Evolutionary conservation across 53 echinoderm and acorn worm species (phyloP), one percentile per base, ranked within the genome.

Genomic region (Echinarachnius parma): DNA sequence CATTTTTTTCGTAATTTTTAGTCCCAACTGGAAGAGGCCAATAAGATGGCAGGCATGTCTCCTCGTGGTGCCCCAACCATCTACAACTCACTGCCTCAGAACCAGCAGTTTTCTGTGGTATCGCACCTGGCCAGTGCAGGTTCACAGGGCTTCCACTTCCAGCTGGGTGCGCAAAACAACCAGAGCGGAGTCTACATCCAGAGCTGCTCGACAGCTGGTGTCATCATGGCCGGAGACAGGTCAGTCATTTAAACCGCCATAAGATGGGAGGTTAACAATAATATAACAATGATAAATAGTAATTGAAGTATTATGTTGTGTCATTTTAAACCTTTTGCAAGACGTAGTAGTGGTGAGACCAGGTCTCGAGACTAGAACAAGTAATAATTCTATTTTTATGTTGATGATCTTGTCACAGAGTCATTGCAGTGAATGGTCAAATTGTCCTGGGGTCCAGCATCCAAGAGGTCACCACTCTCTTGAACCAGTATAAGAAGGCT

Each of bases 191-290:
- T 87, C 26, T 78, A 79, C 45, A 42, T 95, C 1, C 75, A 86
- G 31, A 77, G 81, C 58, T 90, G 95, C 53, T 32, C 21, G 15
- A 26, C 77, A 13, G 84, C 80, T 2, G 61, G 65, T 0, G 54
- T 61, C 28, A 60, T 95, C 76, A 53, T 48, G 47, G 64, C 57
- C 0, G 95, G 95, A 31, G 95, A 95, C 57, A 90, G 95, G 95
- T 95, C 39, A 53, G 53, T 24, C n/a, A n/a, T n/a, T n/a, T n/a
- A n/a, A n/a, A n/a, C n/a, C n/a, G n/a, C n/a, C n/a, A n/a, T n/a
- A n/a, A n/a, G n/a, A n/a, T n/a, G n/a, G n/a, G n/a, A n/a, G n/a
- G n/a, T n/a, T n/a, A n/a, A n/a, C n/a, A n/a, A n/a, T n/a, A n/a
- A n/a, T n/a, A n/a, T n/a, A n/a, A n/a, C n/a, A n/a, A n/a, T n/a